A percentile compares a stretch with the other conserved stretches of the same genome.
phyloP scores from a whole-genome alignment of 92 coral and sea anemone species.

The Phenganax marumi region DNA sequence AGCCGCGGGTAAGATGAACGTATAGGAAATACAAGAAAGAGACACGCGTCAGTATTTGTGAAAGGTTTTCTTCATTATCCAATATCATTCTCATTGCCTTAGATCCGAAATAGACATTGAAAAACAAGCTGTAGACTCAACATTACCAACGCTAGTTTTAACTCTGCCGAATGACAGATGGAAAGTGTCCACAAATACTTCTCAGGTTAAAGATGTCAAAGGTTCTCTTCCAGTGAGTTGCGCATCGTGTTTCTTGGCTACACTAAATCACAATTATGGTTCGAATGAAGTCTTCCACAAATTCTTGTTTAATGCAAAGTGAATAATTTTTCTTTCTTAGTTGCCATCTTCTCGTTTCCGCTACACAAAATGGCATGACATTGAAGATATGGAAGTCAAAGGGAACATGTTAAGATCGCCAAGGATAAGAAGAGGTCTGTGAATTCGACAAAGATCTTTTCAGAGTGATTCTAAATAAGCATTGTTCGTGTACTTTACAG shows the following conservation, averaged over 20 bases:
- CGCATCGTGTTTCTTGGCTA: not conserved
- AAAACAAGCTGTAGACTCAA: constrained; percentile 15
- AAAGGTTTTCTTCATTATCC: not conserved
- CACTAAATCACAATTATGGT: no score
- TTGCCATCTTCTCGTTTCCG: constrained; percentile 84
- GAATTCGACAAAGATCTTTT: not conserved
- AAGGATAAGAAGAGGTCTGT: constrained; percentile 82
- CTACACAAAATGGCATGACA: constrained; percentile 97
- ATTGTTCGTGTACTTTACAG: constrained; percentile 39
- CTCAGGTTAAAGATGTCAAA: not conserved
- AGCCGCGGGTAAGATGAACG: constrained; percentile 1
- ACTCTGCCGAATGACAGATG: constrained; percentile 30
- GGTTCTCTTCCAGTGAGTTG: constrained; percentile 17
- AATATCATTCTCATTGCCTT: not conserved
- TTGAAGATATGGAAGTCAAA: constrained; percentile 82
- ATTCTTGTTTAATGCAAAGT: not conserved
- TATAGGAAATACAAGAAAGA: no score
- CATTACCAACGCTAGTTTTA: constrained; percentile 21
- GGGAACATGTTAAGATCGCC: constrained; percentile 96
- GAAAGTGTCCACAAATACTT: not conserved
- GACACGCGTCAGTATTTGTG: not conserved
- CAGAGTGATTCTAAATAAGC: not conserved
- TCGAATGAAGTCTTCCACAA: not conserved
- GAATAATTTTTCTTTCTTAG: constrained; percentile 47
- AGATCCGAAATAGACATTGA: constrained; percentile 24